phyloP scores from a whole-genome alignment of 2,888 invertebrate species.

The Eupithecia pulchellata region DNA sequence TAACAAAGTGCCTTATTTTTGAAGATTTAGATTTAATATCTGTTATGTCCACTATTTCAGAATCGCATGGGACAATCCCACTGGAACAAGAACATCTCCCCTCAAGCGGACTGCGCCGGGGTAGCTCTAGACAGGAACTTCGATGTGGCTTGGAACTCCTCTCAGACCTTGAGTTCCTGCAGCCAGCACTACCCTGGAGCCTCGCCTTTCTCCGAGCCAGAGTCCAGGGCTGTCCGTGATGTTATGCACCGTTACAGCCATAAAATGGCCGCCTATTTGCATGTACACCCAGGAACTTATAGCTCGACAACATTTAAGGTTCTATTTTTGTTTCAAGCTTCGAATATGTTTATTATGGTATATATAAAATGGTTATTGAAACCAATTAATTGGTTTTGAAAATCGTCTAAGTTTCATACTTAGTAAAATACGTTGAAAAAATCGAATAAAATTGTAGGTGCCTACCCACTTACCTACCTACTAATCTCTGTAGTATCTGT shows the following conservation, averaged over 20 bases:
- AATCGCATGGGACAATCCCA: neutral
- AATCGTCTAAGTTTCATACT: too few species aligned
- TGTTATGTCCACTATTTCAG: neutral
- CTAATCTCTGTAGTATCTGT: too few species aligned
- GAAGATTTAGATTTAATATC: too few species aligned
- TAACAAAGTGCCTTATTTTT: too few species aligned
- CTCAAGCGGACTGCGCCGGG: conserved; percentile 66
- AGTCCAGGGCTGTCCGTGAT: conserved; percentile 64
- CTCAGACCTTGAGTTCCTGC: conserved; percentile 57
- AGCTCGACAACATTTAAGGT: conserved; percentile 57
- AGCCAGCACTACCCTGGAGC: conserved; percentile 67
- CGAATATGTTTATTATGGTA: too few species aligned
- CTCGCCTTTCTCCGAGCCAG: conserved; percentile 68
- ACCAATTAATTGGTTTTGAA: too few species aligned
- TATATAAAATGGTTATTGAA: too few species aligned
- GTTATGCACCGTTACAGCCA: conserved; percentile 68
- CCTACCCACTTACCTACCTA: too few species aligned
- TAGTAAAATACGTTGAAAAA: too few species aligned
- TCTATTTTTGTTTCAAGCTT: neutral
- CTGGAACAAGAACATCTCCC: conserved; percentile 67
- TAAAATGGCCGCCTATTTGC: conserved; percentile 68
- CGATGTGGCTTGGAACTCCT: conserved; percentile 66
- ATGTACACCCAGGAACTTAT: conserved; percentile 66
- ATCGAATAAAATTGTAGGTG: too few species aligned
- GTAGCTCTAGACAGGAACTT: conserved; percentile 75